Evolutionary conservation across 2,797 vertebrate species (phyloP).

Genomic region (Lateolabrax maculatus): DNA sequence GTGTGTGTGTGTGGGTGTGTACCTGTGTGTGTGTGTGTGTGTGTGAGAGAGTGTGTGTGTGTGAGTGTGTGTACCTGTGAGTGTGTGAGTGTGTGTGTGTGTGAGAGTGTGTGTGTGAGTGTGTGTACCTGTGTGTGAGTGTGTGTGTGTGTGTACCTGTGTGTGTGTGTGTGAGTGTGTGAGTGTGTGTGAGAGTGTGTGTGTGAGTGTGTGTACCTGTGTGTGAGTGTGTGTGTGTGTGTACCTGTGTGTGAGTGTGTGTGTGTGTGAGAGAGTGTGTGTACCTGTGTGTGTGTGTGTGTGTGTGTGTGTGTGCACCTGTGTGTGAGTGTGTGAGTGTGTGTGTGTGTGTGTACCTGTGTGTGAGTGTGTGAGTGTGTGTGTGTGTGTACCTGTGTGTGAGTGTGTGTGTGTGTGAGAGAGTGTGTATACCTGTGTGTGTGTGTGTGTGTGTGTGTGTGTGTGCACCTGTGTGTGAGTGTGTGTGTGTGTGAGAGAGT

Average conservation of each 20-base stretch:
- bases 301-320: background rate
- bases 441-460: constrained; percentile 1
- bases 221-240: background rate
- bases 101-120: too few relatives aligned
- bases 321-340: background rate
- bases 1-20: too few relatives aligned
- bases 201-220: constrained; percentile 1
- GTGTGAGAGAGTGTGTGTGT: too few relatives aligned
- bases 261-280: too few relatives aligned
- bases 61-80: background rate
- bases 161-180: constrained; percentile 16
- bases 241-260: background rate
- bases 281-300: background rate
- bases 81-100: constrained; percentile 16
- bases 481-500: constrained; percentile 2
- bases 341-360: background rate
- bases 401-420: background rate
- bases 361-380: background rate
- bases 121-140: constrained; percentile 5
- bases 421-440: background rate
- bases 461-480: background rate
- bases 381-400: background rate
- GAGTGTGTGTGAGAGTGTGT: constrained; percentile 10
- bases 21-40: constrained; percentile 14
- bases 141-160: constrained; percentile 17